Evolutionary conservation across 2,113 vertebrate species (phyloP).

Genomic region (Bettongia penicillata): DNA sequence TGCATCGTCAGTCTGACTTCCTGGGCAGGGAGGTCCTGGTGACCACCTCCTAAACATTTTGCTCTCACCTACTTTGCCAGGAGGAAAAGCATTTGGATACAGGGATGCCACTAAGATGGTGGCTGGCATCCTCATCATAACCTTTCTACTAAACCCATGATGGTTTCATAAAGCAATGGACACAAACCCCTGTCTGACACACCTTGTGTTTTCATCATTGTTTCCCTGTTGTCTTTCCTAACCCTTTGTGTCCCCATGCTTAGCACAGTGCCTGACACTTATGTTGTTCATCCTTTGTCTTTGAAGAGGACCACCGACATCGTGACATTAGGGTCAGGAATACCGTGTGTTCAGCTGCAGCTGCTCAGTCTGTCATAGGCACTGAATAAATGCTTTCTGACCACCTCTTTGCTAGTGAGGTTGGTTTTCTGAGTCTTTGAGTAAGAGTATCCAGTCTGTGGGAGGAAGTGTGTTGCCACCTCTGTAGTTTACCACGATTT

Average conservation of each 20-base stretch:
- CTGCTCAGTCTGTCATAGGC: no score
- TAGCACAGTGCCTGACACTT: no score
- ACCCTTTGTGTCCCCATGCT: no score
- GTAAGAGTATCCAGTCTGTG: no score
- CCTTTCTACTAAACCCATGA: rapidly evolving
- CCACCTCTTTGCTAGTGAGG: no score
- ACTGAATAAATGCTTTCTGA: no score
- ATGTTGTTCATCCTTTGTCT: no score
- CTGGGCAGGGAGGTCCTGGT: background rate
- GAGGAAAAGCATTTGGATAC: background rate
- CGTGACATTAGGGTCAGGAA: no score
- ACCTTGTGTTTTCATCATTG: background rate
- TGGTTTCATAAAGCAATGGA: background rate
- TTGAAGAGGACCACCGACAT: no score
- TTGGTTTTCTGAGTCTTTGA: no score
- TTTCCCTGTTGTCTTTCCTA: no score
- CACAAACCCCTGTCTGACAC: background rate
- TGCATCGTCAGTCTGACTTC: background rate
- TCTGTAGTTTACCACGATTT: slow-evolving; percentile 1
- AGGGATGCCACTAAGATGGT: background rate
- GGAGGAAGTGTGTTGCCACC: background rate
- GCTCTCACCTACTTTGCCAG: background rate
- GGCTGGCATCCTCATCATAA: rapidly evolving
- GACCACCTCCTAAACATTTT: background rate
- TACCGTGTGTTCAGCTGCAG: no score